These are phyloP conservation scores for Cherax destructor DNA, from an alignment of 1,140 invertebrate genomes.

Conservation along the genomic window DNA sequence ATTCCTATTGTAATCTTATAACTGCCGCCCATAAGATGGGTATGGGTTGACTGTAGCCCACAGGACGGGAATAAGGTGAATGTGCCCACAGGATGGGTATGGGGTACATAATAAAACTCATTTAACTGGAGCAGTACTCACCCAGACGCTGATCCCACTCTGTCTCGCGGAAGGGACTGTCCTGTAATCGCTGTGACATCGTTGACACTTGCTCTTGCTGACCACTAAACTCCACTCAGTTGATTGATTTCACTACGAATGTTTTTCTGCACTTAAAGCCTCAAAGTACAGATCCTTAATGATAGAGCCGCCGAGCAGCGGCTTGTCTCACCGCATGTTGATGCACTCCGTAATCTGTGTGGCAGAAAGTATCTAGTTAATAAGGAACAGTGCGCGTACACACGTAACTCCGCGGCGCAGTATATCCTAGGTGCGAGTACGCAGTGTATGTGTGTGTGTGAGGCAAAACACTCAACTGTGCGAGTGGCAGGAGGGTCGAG, in stretches of 20 bases:
- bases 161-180: constrained; percentile 64
- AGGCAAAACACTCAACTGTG: constrained; percentile 17
- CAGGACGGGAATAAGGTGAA: too few relatives aligned
- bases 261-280: neutral
- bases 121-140: constrained; percentile 25
- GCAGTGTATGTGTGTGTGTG: constrained; percentile 16
- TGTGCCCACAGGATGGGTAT: too few relatives aligned
- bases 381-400: neutral
- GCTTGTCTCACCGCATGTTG: constrained; percentile 21
- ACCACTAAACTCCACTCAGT: constrained; percentile 13
- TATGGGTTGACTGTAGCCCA: too few relatives aligned
- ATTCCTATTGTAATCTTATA: too few relatives aligned
- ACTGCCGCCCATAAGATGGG: too few relatives aligned
- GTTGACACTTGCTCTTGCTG: neutral
- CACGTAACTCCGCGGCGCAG: neutral
- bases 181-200: constrained; percentile 50
- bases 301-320: neutral
- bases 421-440: constrained; percentile 12
- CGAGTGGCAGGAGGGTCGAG: constrained; percentile 5
- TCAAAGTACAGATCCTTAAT: neutral
- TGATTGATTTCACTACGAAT: neutral
- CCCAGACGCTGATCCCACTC: constrained; percentile 66
- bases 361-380: constrained; percentile 5
- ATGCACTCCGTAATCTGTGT: constrained; percentile 11
- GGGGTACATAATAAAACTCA: too few relatives aligned